A percentile compares a stretch with the other conserved stretches of the same genome.
These are phyloP conservation scores for Leuctra nigra DNA, from an alignment of 2,888 invertebrate genomes.

Conservation along the genomic window DNA sequence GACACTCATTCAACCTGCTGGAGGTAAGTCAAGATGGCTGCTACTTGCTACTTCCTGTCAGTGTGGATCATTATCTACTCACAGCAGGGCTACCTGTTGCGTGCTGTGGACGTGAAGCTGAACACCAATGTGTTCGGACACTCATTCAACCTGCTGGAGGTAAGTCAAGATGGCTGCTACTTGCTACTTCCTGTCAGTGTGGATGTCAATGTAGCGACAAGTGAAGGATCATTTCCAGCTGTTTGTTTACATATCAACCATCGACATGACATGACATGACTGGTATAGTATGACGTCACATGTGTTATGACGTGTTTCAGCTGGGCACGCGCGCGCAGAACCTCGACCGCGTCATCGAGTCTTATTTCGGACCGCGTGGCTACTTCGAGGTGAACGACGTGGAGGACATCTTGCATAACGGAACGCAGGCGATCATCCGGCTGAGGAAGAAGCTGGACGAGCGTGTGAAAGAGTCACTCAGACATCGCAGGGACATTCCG, in stretches of 20 bases:
- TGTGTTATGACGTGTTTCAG: too few relatives aligned
- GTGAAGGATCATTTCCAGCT: too few relatives aligned
- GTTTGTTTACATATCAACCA: too few relatives aligned
- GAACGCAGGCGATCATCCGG: slow-evolving; percentile 36
- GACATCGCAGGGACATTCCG: too few relatives aligned
- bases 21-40: slow-evolving; percentile 54
- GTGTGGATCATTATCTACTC: slow-evolving; percentile 79
- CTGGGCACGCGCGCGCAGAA: slow-evolving; percentile 69
- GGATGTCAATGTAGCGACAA: too few relatives aligned
- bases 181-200: too few relatives aligned
- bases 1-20: slow-evolving; percentile 67
- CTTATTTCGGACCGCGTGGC: slow-evolving; percentile 68
- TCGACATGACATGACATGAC: too few relatives aligned
- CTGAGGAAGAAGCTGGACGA: slow-evolving; percentile 45
- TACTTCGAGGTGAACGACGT: slow-evolving; percentile 45
- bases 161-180: too few relatives aligned
- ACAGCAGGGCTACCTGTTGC: slow-evolving; percentile 72
- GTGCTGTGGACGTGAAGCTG: slow-evolving; percentile 63
- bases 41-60: too few relatives aligned
- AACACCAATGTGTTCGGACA: slow-evolving; percentile 74
- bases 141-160: slow-evolving; percentile 67
- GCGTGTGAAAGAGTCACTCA: slow-evolving; percentile 40
- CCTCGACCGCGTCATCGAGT: slow-evolving; percentile 65
- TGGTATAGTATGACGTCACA: too few relatives aligned
- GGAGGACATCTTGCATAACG: slow-evolving; percentile 42